Evolutionary conservation across 2,888 invertebrate genomes (phyloP).

Genomic region (Calameuta idolon): DNA sequence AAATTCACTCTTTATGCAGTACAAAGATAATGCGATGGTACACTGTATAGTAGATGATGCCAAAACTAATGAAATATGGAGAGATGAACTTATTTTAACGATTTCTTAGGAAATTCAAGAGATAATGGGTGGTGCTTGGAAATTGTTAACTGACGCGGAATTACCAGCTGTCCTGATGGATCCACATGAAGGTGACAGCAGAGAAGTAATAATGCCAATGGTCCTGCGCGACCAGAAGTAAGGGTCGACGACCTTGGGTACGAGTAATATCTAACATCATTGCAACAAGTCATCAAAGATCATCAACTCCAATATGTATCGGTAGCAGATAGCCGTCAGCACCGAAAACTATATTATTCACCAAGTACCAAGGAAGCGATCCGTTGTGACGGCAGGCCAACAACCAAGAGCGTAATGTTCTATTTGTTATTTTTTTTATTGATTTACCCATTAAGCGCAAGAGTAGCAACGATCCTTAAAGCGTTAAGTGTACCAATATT

Average conservation of each 20-base stretch:
- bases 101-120: slow-evolving; percentile 70
- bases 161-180: slow-evolving; percentile 71
- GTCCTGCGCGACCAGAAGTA: slow-evolving; percentile 70
- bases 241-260: slow-evolving; percentile 26
- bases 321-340: not conserved
- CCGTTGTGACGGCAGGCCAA: not conserved
- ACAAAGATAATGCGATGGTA: not conserved
- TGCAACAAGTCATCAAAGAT: not conserved
- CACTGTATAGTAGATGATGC: not conserved
- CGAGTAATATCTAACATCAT: not conserved
- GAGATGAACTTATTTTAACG: not conserved
- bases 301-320: not conserved
- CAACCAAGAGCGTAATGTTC: not conserved
- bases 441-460: not conserved
- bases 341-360: not conserved
- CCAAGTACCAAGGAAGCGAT: not conserved
- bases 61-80: not conserved
- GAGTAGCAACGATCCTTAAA: not conserved
- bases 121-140: slow-evolving; percentile 72
- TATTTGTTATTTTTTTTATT: not conserved
- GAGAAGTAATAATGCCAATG: slow-evolving; percentile 72
- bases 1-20: not conserved
- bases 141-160: slow-evolving; percentile 68
- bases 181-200: slow-evolving; percentile 70
- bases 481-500: not conserved